Percentiles rank a stretch among this genome's conserved stretches.
These are phyloP conservation scores for Pterocles orientalis DNA, from an alignment of 2,113 vertebrate species.

Conservation along the genomic window DNA sequence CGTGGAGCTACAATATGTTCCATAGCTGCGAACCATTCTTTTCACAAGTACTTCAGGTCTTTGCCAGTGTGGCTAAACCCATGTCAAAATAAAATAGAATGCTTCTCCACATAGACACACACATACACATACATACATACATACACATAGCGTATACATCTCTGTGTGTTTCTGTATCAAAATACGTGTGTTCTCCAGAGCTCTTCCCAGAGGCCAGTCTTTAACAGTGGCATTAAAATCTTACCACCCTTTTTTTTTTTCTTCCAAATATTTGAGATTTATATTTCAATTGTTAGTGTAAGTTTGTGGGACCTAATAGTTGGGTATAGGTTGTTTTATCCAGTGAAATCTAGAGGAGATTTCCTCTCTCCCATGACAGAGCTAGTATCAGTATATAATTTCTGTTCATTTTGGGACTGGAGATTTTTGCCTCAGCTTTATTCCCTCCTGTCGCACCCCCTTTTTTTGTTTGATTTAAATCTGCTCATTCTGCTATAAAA, in stretches of 20 bases:
- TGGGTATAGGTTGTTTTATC: background rate
- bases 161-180: rapidly evolving
- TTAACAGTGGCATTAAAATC: background rate
- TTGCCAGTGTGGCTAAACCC: background rate
- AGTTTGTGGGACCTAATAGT: background rate
- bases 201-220: background rate
- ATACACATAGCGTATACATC: background rate
- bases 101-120: background rate
- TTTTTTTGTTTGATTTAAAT: slow-evolving; percentile 19
- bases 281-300: background rate
- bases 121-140: too few species aligned
- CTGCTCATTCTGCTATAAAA: slow-evolving; percentile 44
- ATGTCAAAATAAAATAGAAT: background rate
- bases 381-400: background rate
- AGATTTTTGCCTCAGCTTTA: slow-evolving; percentile 15
- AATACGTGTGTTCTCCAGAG: background rate
- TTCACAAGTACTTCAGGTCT: background rate
- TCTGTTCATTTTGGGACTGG: background rate
- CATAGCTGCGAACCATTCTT: background rate
- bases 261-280: background rate
- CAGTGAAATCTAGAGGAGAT: background rate
- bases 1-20: background rate
- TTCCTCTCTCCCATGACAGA: background rate
- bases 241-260: background rate
- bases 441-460: background rate